Base-by-base conservation (phyloP, 2,888 invertebrate genomes). In the Sympetrum striolatum region DNA sequence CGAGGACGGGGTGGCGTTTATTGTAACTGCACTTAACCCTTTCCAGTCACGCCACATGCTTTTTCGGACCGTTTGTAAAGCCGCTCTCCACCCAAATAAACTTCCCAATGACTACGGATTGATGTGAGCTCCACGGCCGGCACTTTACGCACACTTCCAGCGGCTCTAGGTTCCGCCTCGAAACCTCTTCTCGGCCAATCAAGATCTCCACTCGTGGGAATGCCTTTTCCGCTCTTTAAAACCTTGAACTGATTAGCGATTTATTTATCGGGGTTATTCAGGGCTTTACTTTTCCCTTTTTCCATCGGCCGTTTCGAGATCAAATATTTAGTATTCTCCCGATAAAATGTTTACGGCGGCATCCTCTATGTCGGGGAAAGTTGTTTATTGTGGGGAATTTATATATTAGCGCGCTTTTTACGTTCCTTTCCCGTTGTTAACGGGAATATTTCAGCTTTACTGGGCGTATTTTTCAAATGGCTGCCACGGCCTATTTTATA, bases 1-100 rank as follows among this genome's bases (percentile, higher is more conserved):
- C 86, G 86, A 86, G 86, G 86, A 86, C 86, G 37, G 86, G 35
- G 82, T 48, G 48, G 86, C 86, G 58, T 86, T 86, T 86, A 86
- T 86, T 86, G 86, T 86, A 12, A 18, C 60, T 60, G 37, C 60
- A 86, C 86, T 86, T 86, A 86, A 60, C 86, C 60, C 60, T 8
- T 31, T 31, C n/a, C 15, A 60, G 60, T 86, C 86, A 60, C 86
- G 82, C 53, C 82, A 82, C 35, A 35, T 82, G 58, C 82, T 58
- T 58, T 44, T 58, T 18, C 53, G 60, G 86, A 73, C 73, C 37
- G 86, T 18, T 73, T 73, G 25, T 25, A 73, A 73, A n/a, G n/a
- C n/a, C 60, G 31, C 44, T 53, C 15, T 82, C 58, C 35, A 37
- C 37, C 25, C 73, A 31, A 73, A 73, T 73, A 73, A 73, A 6